Conservation (phyloP, 2,797 vertebrate genomes). For the Moxostoma hubbsi region DNA sequence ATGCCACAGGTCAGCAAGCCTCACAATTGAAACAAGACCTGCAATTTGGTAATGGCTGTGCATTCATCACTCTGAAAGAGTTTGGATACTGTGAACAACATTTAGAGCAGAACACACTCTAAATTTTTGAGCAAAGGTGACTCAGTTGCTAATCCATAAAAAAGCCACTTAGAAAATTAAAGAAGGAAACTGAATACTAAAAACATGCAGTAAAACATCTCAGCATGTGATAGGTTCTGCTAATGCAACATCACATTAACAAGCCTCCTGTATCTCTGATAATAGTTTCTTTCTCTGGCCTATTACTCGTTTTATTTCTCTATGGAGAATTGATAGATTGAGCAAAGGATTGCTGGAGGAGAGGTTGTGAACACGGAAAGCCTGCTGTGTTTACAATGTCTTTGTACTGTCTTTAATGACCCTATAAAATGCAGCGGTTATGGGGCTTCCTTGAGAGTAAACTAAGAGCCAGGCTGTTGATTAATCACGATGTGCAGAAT, state of each 20-base stretch:
- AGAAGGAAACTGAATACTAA: conserved; percentile 6
- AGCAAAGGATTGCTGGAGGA: conserved; percentile 45
- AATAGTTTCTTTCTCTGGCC: conserved; percentile 43
- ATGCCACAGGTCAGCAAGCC: conserved; percentile 22
- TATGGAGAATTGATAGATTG: conserved; percentile 48
- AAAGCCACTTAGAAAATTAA: conserved; percentile 13
- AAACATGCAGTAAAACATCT: neutral
- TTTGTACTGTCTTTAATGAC: conserved; percentile 54
- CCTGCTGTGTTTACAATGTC: conserved; percentile 41
- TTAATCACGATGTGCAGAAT: conserved; percentile 32
- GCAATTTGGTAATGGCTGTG: conserved; percentile 12
- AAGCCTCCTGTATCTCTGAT: conserved; percentile 36
- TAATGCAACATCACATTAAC: conserved; percentile 37
- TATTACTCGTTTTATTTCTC: conserved; percentile 52
- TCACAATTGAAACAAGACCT: conserved; percentile 26
- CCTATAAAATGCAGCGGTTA: conserved; percentile 49
- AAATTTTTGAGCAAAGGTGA: conserved; percentile 26
- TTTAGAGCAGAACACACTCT: conserved; percentile 16
- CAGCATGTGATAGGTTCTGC: conserved; percentile 34
- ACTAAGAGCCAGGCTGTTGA: conserved; percentile 19
- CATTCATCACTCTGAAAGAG: conserved; percentile 34
- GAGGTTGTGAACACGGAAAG: conserved; percentile 49
- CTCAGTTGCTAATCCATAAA: conserved; percentile 37
- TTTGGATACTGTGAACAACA: conserved; percentile 37
- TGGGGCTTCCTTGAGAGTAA: conserved; percentile 29